Evolutionary conservation across 1,140 invertebrate genomes (phyloP).

Genomic region (Lutraria rhynchaena): DNA sequence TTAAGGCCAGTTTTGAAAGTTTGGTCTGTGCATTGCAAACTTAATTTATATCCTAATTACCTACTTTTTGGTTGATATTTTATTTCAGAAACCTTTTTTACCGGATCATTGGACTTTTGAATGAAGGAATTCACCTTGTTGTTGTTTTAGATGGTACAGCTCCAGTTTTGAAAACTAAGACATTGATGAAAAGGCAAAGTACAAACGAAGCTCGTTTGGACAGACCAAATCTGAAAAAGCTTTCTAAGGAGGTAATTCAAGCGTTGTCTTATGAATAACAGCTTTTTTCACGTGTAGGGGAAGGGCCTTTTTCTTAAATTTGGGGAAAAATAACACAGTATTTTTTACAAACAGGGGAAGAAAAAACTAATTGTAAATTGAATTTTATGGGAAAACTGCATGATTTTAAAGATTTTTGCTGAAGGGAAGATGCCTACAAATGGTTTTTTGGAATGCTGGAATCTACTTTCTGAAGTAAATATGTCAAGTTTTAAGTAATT

Average conservation of each 20-base stretch:
- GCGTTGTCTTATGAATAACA: background rate
- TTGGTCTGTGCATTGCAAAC: background rate
- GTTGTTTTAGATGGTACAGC: conserved; percentile 39
- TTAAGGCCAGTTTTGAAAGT: background rate
- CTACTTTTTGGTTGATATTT: background rate
- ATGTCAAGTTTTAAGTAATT: background rate
- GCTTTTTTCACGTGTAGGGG: no score
- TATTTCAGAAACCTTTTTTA: conserved; percentile 35
- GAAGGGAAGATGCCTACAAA: background rate
- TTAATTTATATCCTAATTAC: background rate
- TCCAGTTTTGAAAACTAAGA: conserved; percentile 17
- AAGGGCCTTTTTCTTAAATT: no score
- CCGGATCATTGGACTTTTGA: conserved; percentile 6
- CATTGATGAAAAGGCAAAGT: conserved; percentile 8
- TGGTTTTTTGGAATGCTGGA: background rate
- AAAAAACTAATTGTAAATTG: background rate
- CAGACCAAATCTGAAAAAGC: background rate
- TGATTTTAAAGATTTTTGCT: no score
- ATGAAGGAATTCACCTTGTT: conserved; percentile 20
- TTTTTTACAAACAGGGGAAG: background rate
- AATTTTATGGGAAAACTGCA: no score
- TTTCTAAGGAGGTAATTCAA: background rate
- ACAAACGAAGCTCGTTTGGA: conserved; percentile 10
- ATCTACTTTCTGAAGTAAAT: background rate
- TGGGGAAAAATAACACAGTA: no score